A percentile compares a stretch with the other conserved stretches of the same genome.
Conservation (phyloP, 2,888 invertebrate species). For the Eugnorisma glareosa region DNA sequence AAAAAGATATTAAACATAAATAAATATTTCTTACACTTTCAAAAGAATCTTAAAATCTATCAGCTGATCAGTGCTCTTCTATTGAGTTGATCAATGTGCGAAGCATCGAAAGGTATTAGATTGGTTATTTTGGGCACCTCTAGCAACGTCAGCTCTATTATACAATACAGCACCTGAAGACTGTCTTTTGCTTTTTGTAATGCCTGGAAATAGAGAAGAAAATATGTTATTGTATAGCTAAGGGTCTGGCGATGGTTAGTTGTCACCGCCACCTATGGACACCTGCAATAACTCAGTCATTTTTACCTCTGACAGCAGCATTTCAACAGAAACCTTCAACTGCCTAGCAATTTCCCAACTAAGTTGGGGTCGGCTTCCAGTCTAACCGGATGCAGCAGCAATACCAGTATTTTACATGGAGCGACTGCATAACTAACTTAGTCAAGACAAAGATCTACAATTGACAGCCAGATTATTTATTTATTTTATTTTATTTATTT, state of each 20-base stretch:
- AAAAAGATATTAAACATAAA: slow-evolving; percentile 22
- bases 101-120: slow-evolving; percentile 76
- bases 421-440: neutral
- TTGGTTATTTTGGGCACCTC: slow-evolving; percentile 82
- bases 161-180: slow-evolving; percentile 83
- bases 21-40: slow-evolving; percentile 29
- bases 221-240: neutral
- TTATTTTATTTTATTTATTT: too few species aligned
- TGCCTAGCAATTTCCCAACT: too few species aligned
- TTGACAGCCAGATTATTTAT: too few species aligned
- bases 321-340: neutral
- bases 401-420: too few species aligned
- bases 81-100: slow-evolving; percentile 75
- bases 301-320: neutral
- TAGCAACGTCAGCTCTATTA: slow-evolving; percentile 83
- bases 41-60: neutral
- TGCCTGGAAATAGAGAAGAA: slow-evolving; percentile 77
- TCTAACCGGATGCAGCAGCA: neutral
- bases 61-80: slow-evolving; percentile 64
- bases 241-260: neutral
- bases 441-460: too few species aligned
- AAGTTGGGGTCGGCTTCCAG: neutral
- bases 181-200: slow-evolving; percentile 82
- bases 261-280: neutral
- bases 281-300: neutral